Base-by-base conservation (phyloP, 2,113 vertebrate species). In the Notechis scutatus region DNA sequence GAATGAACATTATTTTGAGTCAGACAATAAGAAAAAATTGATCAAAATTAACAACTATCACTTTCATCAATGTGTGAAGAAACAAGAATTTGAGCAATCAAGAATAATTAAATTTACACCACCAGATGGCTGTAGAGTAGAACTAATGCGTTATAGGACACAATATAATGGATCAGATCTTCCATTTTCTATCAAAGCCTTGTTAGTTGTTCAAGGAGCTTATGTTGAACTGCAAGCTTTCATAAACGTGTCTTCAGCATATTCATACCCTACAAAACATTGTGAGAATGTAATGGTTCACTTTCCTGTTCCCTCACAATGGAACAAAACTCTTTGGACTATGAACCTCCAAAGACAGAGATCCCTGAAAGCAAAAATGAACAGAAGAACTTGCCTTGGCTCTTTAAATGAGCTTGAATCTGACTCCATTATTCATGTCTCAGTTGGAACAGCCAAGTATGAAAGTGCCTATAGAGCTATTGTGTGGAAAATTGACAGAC, bases 401-500 rank as follows among this genome's bases (percentile, higher is more conserved):
- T 97, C 98, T 47, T 96, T 98, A 90, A 97, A 97, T 0, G 96
- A 98, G 56, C 94, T 97, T 0, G 98, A 99, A 87, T 98, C 98
- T 0, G 98, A 99, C 92, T 98, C 98, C 0, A 96, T 98, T 92
- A 98, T 99, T 97, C 99, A 99, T 96, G 99, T 99, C 95, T 98
- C 99, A 0, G 92, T 98, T 39, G 99, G 99, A 93, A 98, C 98
- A 0, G 98, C 99, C 85, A 99, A 99, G 95, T 99, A 99, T 1
- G 99, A 99, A 97, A 99, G 98, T 42, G 99, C 99, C 61, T 99
- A 98, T 95, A 97, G 98, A 91, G 99, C 99, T 0, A 95, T 99
- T 47, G 98, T 99, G 91, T 99, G 99, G 99, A 99, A 97, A 97
- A 99, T 99, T 90, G 99, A 99, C 95, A 98, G 98, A 90, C 98